Evolutionary conservation across 2,888 invertebrate genomes (phyloP).

Genomic region (Agonopterix subpropinquella): DNA sequence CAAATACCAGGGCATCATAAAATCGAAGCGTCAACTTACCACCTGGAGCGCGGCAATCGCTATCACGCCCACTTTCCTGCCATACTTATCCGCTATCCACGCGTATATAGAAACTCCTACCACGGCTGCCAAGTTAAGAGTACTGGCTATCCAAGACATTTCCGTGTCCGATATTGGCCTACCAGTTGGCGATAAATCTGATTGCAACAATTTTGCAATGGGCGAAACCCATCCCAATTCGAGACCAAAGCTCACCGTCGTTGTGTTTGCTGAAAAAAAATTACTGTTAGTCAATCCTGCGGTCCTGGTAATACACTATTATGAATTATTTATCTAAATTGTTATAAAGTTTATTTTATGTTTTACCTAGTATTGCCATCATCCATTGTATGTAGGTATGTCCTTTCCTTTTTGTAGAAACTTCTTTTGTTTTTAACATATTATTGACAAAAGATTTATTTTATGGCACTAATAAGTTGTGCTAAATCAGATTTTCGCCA

Average conservation of each 20-base stretch:
- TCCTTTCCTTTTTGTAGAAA: constrained; percentile 11
- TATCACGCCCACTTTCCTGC: constrained; percentile 55
- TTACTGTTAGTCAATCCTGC: constrained; percentile 22
- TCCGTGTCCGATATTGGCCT: constrained; percentile 44
- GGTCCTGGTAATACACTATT: constrained; percentile 24
- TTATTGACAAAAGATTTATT: background rate
- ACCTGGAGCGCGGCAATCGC: constrained; percentile 62
- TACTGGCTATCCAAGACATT: constrained; percentile 62
- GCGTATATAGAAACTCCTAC: constrained; percentile 52
- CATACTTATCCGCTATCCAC: constrained; percentile 48
- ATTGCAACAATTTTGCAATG: constrained; percentile 47
- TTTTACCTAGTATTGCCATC: constrained; percentile 18
- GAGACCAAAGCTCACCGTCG: constrained; percentile 53
- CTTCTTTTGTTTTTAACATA: background rate
- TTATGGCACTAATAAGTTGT: too few relatives aligned
- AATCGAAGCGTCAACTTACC: constrained; percentile 29
- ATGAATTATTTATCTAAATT: constrained; percentile 29
- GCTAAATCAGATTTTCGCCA: too few relatives aligned
- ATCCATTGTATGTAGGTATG: constrained; percentile 31
- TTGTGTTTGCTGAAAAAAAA: constrained; percentile 49
- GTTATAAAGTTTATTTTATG: constrained; percentile 2
- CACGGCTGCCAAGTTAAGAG: constrained; percentile 41
- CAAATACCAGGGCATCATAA: constrained; percentile 5
- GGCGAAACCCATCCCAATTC: constrained; percentile 65
- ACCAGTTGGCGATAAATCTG: constrained; percentile 41